A percentile compares a stretch with the other conserved stretches of the same genome.
Conservation (phyloP, 2,888 invertebrate genomes). For the Leptura quadrifasciata region DNA sequence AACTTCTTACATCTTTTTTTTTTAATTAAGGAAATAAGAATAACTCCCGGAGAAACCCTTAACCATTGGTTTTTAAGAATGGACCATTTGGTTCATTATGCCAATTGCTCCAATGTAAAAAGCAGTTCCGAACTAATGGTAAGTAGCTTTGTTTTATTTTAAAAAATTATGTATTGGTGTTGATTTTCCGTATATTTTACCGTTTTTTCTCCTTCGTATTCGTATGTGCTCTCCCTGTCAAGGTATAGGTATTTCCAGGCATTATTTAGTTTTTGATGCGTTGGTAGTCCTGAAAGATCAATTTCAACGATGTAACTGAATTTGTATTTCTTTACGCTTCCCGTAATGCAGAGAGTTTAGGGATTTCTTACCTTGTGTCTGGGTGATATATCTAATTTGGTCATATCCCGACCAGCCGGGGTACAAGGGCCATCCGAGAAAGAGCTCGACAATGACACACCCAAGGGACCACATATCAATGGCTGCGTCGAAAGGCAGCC, state of each 20-base stretch:
- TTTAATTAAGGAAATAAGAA: too few species aligned
- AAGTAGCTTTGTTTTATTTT: constrained; percentile 99
- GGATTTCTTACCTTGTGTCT: too few species aligned
- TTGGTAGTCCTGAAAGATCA: constrained; percentile 88
- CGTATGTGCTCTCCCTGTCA: constrained; percentile 94
- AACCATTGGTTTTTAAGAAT: constrained; percentile 96
- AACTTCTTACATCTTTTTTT: too few species aligned
- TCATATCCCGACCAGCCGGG: too few species aligned
- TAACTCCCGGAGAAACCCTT: too few species aligned
- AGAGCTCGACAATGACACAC: constrained; percentile 99
- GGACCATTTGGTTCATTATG: constrained; percentile 99
- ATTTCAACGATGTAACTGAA: too few species aligned
- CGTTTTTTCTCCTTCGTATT: constrained; percentile 92
- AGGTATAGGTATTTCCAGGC: constrained; percentile 99
- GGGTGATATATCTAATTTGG: too few species aligned
- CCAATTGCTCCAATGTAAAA: too few species aligned
- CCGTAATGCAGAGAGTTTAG: too few species aligned
- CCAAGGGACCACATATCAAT: constrained; percentile 99
- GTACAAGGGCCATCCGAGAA: constrained; percentile 99
- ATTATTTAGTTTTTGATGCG: constrained; percentile 96
- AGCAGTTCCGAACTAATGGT: too few species aligned
- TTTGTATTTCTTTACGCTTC: too few species aligned
- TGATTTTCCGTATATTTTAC: constrained; percentile 98
- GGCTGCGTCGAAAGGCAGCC: constrained; percentile 99
- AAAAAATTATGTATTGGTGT: too few species aligned